Conservation (phyloP, 2,113 vertebrate genomes). For the Callithrix jacchus region DNA sequence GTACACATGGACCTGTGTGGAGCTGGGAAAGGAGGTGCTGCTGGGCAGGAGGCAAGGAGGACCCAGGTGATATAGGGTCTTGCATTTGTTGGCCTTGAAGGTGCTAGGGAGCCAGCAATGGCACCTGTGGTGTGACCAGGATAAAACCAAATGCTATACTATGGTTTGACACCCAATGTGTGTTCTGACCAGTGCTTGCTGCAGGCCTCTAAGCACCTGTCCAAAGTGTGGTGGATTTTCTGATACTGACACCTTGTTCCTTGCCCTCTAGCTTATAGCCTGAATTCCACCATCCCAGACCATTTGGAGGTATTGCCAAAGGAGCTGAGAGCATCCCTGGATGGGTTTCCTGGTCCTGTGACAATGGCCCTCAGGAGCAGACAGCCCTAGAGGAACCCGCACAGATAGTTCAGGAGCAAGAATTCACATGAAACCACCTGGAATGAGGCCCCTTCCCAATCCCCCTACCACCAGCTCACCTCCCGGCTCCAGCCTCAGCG, state of each 20-base stretch:
- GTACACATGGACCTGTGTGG: fast-evolving
- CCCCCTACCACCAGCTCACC: not conserved
- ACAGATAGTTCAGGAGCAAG: not conserved
- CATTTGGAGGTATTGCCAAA: not conserved
- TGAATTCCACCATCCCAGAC: not conserved
- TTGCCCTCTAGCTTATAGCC: not conserved
- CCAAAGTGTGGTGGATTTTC: not conserved
- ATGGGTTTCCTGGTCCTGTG: not conserved
- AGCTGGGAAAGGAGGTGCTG: not conserved
- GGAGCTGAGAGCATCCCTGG: not conserved
- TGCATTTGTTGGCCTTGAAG: not conserved
- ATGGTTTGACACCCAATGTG: not conserved
- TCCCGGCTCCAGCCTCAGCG: not conserved
- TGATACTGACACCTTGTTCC: not conserved
- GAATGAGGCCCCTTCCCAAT: not conserved
- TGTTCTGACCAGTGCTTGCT: not conserved
- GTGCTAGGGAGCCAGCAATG: not conserved
- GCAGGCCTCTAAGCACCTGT: not conserved
- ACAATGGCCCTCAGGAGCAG: no score
- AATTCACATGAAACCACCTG: not conserved
- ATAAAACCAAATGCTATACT: not conserved
- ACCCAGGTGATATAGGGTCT: not conserved
- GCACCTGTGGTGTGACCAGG: fast-evolving
- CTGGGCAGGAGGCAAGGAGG: fast-evolving
- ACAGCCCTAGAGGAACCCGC: not conserved